A percentile compares a stretch with the other conserved stretches of the same genome.
Conservation (phyloP, 2,888 invertebrate genomes). For the Onchidella celtica region DNA sequence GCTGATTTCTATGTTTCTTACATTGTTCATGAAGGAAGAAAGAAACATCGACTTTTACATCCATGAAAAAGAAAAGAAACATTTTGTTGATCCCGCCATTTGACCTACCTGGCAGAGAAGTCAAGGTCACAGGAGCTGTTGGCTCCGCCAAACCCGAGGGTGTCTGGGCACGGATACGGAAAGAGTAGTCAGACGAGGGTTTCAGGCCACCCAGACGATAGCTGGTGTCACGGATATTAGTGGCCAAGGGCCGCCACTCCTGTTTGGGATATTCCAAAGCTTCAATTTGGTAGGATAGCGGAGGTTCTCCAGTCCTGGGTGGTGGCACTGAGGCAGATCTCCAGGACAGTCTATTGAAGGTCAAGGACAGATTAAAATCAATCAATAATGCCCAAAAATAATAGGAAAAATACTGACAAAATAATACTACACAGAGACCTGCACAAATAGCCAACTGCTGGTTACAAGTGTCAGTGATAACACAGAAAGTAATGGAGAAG, state of each 20-base stretch:
- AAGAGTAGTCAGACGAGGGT: slow-evolving; percentile 90
- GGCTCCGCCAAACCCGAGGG: slow-evolving; percentile 92
- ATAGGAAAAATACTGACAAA: no score
- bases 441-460: no score
- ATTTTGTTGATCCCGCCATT: no score
- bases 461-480: no score
- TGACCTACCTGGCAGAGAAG: slow-evolving; percentile 57
- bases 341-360: slow-evolving; percentile 64
- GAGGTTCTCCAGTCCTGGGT: slow-evolving; percentile 54
- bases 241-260: slow-evolving; percentile 74
- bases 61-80: no score
- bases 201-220: slow-evolving; percentile 62
- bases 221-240: slow-evolving; percentile 65
- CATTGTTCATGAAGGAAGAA: no score
- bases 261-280: slow-evolving; percentile 66
- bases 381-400: no score
- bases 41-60: no score
- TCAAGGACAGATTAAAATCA: neutral
- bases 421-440: no score
- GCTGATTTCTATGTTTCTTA: no score
- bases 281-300: slow-evolving; percentile 72
- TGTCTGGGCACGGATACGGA: slow-evolving; percentile 96
- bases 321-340: slow-evolving; percentile 63
- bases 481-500: no score
- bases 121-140: slow-evolving; percentile 84